Evolutionary conservation across 2,113 vertebrate species (phyloP).

Genomic region (Furnarius figulus): DNA sequence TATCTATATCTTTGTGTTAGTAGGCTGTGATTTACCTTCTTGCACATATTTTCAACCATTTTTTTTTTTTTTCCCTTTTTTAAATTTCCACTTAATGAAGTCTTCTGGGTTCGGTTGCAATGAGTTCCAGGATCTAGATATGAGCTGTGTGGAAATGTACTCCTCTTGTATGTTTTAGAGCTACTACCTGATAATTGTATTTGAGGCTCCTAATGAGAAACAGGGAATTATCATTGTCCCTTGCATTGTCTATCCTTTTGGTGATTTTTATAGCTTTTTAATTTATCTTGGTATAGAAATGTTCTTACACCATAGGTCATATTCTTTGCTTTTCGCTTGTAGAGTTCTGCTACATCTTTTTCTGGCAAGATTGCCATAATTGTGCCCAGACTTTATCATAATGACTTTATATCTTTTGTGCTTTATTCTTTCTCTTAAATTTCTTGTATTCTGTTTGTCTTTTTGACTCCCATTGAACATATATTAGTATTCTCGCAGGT

Average conservation of each 20-base stretch:
- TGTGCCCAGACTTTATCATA: neutral
- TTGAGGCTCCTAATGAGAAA: neutral
- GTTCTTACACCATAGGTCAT: neutral
- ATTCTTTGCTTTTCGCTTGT: neutral
- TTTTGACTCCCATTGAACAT: neutral
- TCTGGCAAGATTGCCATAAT: neutral
- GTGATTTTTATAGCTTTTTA: neutral
- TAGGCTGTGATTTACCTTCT: neutral
- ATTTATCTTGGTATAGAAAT: neutral
- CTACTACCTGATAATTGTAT: neutral
- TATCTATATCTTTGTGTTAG: neutral
- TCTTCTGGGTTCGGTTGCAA: neutral
- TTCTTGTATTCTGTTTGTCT: neutral
- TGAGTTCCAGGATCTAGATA: neutral
- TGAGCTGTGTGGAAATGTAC: neutral
- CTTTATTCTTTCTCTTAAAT: neutral
- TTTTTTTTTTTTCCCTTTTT: neutral
- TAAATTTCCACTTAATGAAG: neutral
- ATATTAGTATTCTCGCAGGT: neutral
- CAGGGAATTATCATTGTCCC: neutral
- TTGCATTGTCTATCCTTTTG: neutral
- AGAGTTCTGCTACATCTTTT: neutral
- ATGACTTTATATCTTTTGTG: neutral
- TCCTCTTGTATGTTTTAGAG: neutral
- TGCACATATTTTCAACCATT: neutral